A percentile compares a stretch with the other conserved stretches of the same genome.
Evolutionary conservation across 2,797 vertebrate species (phyloP).

Genomic region (Pitangus sulphuratus): DNA sequence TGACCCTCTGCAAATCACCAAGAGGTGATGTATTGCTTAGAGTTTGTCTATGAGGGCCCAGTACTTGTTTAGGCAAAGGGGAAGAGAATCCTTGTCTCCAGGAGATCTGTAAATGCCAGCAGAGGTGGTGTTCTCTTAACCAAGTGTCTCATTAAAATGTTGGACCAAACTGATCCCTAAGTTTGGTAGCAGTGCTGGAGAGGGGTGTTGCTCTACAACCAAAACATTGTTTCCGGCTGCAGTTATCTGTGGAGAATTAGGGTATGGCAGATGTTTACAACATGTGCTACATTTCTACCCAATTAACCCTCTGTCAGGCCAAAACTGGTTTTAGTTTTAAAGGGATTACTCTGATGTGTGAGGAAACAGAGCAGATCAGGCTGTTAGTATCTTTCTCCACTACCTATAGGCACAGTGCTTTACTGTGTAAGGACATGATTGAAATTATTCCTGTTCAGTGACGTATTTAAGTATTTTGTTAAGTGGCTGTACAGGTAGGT

Average conservation of each 20-base stretch:
- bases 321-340: neutral
- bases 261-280: neutral
- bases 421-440: neutral
- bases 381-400: neutral
- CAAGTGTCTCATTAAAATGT: neutral
- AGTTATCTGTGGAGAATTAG: neutral
- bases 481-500: neutral
- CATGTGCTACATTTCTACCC: neutral
- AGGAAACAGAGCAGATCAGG: neutral
- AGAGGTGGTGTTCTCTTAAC: neutral
- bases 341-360: neutral
- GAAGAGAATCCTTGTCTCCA: neutral
- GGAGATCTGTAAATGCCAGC: neutral
- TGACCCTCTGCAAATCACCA: constrained; percentile 92
- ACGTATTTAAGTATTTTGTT: neutral
- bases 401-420: neutral
- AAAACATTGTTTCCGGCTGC: neutral
- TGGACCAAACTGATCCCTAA: neutral
- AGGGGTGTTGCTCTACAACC: neutral
- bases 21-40: constrained; percentile 81
- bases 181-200: neutral
- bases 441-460: neutral
- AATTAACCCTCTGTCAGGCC: neutral
- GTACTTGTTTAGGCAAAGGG: neutral
- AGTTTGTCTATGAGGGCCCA: neutral